phyloP scores from a whole-genome alignment of 2,797 vertebrate species.

The Hippocampus kuda region DNA sequence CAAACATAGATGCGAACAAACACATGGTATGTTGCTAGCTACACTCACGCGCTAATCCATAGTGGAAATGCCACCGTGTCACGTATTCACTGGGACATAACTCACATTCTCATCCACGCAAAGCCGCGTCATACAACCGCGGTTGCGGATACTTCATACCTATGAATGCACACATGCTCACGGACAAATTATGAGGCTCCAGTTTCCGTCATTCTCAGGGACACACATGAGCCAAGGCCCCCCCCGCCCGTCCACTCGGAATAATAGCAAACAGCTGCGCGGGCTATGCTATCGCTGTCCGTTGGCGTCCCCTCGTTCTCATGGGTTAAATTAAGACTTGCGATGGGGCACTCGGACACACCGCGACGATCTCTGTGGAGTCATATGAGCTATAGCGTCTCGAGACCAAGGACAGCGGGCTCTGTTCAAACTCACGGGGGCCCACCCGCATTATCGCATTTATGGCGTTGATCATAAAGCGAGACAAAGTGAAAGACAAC shows the following conservation, averaged over 20 bases:
- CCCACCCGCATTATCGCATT: background rate
- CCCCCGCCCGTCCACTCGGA: constrained; percentile 41
- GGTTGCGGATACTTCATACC: constrained; percentile 7
- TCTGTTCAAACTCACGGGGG: constrained; percentile 6
- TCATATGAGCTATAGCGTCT: constrained; percentile 33
- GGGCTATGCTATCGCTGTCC: constrained; percentile 33
- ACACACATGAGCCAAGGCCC: constrained; percentile 52
- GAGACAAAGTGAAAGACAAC: background rate
- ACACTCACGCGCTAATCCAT: constrained; percentile 3
- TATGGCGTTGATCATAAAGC: background rate
- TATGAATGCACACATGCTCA: constrained; percentile 22
- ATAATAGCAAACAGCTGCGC: constrained; percentile 69
- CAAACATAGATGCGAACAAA: constrained; percentile 31
- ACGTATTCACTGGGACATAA: background rate
- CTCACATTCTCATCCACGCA: background rate
- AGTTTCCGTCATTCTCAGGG: constrained; percentile 46
- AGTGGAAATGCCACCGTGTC: background rate
- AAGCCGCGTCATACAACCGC: constrained; percentile 13
- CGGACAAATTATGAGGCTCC: constrained; percentile 41
- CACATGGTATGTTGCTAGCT: constrained; percentile 4
- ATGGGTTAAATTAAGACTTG: constrained; percentile 58
- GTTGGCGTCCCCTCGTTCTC: constrained; percentile 24
- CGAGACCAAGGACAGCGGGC: constrained; percentile 19
- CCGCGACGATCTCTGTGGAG: constrained; percentile 32
- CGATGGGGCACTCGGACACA: constrained; percentile 38